Percentiles rank a stretch among this genome's conserved stretches.
These are phyloP conservation scores for Vombatus ursinus DNA, from an alignment of 2,113 vertebrate species.

Conservation along the genomic window DNA sequence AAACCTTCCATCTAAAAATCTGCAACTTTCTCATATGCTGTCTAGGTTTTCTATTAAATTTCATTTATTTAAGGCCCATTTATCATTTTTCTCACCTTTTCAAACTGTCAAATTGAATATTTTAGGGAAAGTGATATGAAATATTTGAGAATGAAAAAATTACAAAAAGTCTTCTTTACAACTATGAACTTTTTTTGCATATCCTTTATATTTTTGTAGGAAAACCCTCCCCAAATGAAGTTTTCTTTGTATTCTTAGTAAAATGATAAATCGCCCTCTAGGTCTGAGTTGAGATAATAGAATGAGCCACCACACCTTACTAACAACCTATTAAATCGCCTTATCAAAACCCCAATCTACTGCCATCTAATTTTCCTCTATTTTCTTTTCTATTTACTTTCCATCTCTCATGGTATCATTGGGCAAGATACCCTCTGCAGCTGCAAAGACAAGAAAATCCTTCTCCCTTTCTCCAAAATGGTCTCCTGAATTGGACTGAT, in stretches of 20 bases:
- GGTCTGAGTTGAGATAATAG: background rate
- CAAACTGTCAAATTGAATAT: background rate
- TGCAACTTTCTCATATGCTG: background rate
- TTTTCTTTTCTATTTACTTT: slow-evolving; percentile 1
- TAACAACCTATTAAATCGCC: background rate
- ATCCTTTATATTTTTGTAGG: background rate
- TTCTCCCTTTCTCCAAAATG: background rate
- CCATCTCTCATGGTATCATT: background rate
- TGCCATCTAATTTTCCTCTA: background rate
- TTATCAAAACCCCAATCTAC: background rate
- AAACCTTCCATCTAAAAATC: background rate
- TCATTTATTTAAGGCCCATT: background rate
- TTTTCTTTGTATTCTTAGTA: background rate
- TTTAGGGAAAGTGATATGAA: slow-evolving; percentile 1
- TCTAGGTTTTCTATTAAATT: background rate
- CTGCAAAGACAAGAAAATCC: background rate
- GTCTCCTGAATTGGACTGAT: background rate
- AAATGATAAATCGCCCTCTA: background rate
- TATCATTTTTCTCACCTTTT: background rate
- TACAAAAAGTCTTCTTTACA: background rate
- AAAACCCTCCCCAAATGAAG: background rate
- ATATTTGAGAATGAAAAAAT: background rate
- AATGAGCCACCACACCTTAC: background rate
- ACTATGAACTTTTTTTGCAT: background rate
- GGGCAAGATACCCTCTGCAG: background rate